Conservation (phyloP, 2,888 invertebrate species). For the Anagyrus pseudococci region DNA sequence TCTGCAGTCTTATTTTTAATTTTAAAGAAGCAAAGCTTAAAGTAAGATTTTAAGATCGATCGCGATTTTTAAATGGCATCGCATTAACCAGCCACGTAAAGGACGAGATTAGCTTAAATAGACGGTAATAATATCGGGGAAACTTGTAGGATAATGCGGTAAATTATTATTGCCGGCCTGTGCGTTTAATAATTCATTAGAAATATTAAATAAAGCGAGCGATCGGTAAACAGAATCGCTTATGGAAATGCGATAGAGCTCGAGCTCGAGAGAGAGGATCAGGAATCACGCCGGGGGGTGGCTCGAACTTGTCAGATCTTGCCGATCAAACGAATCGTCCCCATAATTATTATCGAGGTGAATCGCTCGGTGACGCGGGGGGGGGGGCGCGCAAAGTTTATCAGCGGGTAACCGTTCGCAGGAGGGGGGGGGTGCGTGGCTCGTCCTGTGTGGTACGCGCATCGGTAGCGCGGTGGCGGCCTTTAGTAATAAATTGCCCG, state of each 20-base stretch:
- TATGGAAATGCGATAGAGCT: background rate
- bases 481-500: conserved; percentile 58
- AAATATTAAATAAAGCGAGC: too few species aligned
- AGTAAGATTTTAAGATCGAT: too few species aligned
- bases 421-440: too few species aligned
- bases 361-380: conserved; percentile 1
- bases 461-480: conserved; percentile 16
- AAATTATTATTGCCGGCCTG: background rate
- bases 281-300: background rate
- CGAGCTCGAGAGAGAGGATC: background rate
- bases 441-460: too few species aligned
- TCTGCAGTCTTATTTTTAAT: background rate
- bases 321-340: conserved; percentile 37
- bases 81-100: too few species aligned
- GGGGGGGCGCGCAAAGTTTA: conserved; percentile 32
- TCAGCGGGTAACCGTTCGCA: conserved; percentile 48
- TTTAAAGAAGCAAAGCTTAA: too few species aligned
- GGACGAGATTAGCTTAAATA: too few species aligned
- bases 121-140: too few species aligned
- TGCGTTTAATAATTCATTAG: too few species aligned
- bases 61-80: too few species aligned
- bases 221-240: too few species aligned
- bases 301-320: conserved; percentile 31
- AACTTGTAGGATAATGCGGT: too few species aligned
- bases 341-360: conserved; percentile 37